Conservation (phyloP, 2,888 invertebrate genomes). For the Drepana falcataria region DNA sequence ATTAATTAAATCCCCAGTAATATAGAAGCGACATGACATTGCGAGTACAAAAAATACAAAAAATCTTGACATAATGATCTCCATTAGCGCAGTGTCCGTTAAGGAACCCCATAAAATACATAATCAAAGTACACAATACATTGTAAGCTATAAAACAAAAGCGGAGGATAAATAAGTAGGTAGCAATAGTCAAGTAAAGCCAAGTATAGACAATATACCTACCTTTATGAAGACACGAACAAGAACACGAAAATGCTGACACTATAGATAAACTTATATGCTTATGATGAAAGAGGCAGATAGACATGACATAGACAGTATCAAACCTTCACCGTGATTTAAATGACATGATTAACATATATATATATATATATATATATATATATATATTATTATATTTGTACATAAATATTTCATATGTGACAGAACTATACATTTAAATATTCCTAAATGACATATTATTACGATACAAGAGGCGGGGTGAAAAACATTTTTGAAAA, state of each 20-base stretch:
- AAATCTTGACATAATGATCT: too few species aligned
- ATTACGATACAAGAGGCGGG: neutral
- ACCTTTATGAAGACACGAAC: constrained; percentile 52
- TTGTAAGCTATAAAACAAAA: constrained; percentile 17
- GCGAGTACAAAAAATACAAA: too few species aligned
- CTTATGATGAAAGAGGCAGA: constrained; percentile 30
- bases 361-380: too few species aligned
- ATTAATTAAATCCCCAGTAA: too few species aligned
- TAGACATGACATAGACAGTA: constrained; percentile 51
- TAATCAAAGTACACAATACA: neutral
- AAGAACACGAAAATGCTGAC: constrained; percentile 26
- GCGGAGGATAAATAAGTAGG: constrained; percentile 21
- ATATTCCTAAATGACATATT: neutral
- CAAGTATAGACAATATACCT: constrained; percentile 48
- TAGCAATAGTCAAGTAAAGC: constrained; percentile 43
- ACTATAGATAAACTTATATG: constrained; percentile 16
- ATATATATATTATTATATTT: too few species aligned
- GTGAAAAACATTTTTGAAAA: neutral
- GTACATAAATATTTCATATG: constrained; percentile 4
- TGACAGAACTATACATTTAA: neutral
- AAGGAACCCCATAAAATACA: too few species aligned
- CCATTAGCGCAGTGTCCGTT: too few species aligned
- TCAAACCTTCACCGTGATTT: constrained; percentile 76
- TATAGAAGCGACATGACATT: too few species aligned
- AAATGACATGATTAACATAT: constrained; percentile 33